A percentile compares a stretch with the other conserved stretches of the same genome.
phyloP scores from a whole-genome alignment of 2,797 vertebrate genomes.

The Selene dorsalis region DNA sequence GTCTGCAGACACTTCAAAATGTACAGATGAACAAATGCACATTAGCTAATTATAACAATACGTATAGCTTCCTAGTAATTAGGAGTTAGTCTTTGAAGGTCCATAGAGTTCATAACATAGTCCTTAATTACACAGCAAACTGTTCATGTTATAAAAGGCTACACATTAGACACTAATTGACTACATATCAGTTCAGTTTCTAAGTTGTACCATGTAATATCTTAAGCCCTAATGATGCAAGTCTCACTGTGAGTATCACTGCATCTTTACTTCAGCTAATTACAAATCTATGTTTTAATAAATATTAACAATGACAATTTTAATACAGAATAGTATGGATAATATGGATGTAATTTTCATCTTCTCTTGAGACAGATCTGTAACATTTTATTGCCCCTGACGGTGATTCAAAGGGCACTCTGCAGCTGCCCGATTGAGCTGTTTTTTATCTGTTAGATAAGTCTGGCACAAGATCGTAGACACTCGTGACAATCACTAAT shows the following conservation, averaged over 20 bases:
- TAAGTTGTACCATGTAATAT: not conserved
- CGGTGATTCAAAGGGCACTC: slow-evolving; percentile 38
- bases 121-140: not conserved
- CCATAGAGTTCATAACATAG: not conserved
- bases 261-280: not conserved
- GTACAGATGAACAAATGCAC: no score
- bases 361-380: not conserved
- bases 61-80: no score
- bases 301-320: no score
- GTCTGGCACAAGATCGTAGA: not conserved
- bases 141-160: no score
- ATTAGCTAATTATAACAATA: no score
- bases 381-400: slow-evolving; percentile 1
- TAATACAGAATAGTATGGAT: no score
- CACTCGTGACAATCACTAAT: not conserved
- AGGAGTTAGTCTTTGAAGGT: no score
- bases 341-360: not conserved
- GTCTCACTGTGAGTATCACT: no score
- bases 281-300: not conserved
- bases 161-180: not conserved
- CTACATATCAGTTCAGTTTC: not conserved
- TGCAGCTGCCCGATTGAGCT: not conserved
- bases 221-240: not conserved
- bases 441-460: slow-evolving; percentile 20
- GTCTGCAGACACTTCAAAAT: no score